Evolutionary conservation across 2,113 vertebrate species (phyloP), one percentile per base, ranked within the genome.

Genomic region (Peromyscus californicus): DNA sequence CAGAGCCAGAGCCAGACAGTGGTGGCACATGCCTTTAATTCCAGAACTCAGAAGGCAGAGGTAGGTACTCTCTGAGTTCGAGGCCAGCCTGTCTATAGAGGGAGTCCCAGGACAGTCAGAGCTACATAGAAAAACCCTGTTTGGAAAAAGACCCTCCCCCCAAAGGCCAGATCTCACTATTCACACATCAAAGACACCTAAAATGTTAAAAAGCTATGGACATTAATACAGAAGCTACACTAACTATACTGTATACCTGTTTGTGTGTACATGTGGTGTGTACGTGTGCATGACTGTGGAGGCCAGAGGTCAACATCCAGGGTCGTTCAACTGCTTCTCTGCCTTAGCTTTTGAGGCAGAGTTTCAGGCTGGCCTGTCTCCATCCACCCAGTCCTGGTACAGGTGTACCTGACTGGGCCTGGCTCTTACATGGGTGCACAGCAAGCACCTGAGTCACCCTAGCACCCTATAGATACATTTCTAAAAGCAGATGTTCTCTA

Each of bases 141-240:
- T 33, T 70, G 29, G 26, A 70, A 70, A 70, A 70, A 70, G 67
- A 5, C 17, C 16, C 15, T 33, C 69, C 36, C 7, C 16, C 7
- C 15, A 80, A 88, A 95, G 63, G 26, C 11, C 45, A 88, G 59
- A 93, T 78, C 15, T 92, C 24, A 78, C 24, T 42, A 65, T 57
- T 85, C 65, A 93, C 9, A 80, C 10, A 8, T 39, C 89, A 93
- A 96, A 78, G 69, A 92, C 42, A 72, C 48, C 59, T 67, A 72
- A 88, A 83, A 63, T 24, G 63, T 72, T 61, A 92, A 89, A 15
- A 70, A 74, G 54, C 67, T 31, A 94, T 1, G 7, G 83, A 84
- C 65, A 92, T 78, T 63, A 94, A 88, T 42, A 78, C 48, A 51
- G 48, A 93, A 51, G n/a, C 79, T 89, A 88, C 9, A 88, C 6